A percentile compares a stretch with the other conserved stretches of the same genome.
Evolutionary conservation across 1,140 invertebrate genomes (phyloP).

Genomic region (Chelonus insularis): DNA sequence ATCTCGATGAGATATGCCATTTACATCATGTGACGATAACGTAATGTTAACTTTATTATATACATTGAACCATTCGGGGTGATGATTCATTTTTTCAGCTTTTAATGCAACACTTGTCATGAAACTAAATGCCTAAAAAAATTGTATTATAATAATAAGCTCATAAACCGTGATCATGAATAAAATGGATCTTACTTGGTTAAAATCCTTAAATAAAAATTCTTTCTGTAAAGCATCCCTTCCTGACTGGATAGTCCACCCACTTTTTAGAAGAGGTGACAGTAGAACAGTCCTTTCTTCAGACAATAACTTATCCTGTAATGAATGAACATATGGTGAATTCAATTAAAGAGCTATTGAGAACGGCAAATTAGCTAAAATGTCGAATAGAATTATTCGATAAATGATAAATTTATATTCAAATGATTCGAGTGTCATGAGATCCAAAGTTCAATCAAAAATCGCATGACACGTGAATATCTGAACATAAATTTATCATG

Average conservation of each 20-base stretch:
- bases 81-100: slow-evolving; percentile 99
- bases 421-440: too few species aligned
- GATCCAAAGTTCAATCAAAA: too few species aligned
- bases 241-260: slow-evolving; percentile 79
- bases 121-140: slow-evolving; percentile 87
- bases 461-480: too few species aligned
- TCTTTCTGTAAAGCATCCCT: slow-evolving; percentile 95
- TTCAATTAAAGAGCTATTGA: too few species aligned
- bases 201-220: slow-evolving; percentile 91
- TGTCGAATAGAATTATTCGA: too few species aligned
- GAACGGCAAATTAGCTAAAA: too few species aligned
- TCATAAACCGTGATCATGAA: background rate
- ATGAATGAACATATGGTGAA: too few species aligned
- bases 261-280: slow-evolving; percentile 70
- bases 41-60: slow-evolving; percentile 94
- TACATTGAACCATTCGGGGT: slow-evolving; percentile 99
- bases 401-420: too few species aligned
- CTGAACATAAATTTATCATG: too few species aligned
- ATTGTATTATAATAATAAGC: slow-evolving; percentile 7
- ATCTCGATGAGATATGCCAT: slow-evolving; percentile 85
- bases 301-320: slow-evolving; percentile 68
- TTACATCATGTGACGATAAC: slow-evolving; percentile 89
- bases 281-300: slow-evolving; percentile 72
- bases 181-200: slow-evolving; percentile 66
- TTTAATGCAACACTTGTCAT: slow-evolving; percentile 94